Base-by-base conservation (phyloP, 2,113 vertebrate species). In the Trinectes maculatus region DNA sequence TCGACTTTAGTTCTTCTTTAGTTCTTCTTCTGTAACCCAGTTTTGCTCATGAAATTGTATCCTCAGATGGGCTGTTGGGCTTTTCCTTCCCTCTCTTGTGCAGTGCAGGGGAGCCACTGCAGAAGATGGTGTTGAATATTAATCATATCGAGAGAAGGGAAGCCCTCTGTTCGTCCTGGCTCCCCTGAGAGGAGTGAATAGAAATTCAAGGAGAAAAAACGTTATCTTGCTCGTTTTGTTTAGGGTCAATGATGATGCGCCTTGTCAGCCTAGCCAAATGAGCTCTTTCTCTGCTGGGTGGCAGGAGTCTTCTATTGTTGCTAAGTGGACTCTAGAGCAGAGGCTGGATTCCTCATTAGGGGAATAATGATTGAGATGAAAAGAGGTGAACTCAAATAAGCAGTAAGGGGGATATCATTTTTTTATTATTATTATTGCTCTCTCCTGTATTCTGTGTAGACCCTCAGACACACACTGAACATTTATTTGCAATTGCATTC, bases 81-180 rank as follows among this genome's bases (percentile, higher is more conserved):
- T 84, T 62, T 16, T 65, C 71, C 21, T 5, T 44, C 48, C 76
- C 48, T 68, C 28, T 29, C 18, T 42, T 31, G 24, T 74, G 54
- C 48, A 26, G 55, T 0, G 19, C 67, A 25, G 61, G n/a, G 67
- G 51, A 86, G 55, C 31, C 60, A 28, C 75, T 56, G 64, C 73
- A 67, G 60, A 67, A 49, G 48, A 71, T 44, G 60, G 52, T 62
- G 67, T 57, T 78, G 87, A 85, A 87, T 86, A 81, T 78, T 74
- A 77, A 84, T 57, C 10, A 26, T 44, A 53, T 31, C 40, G 34
- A 25, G 42, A 71, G 34, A 71, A 16, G 54, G 70, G 71, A 54
- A 83, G 51, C 54, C 74, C 63, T 26, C 55, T 18, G 71, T 54
- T 43, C n/a, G 16, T 60, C 47, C 31, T 4, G 21, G 42, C 42